A percentile compares a stretch with the other conserved stretches of the same genome.
phyloP scores from a whole-genome alignment of 2,797 vertebrate species.

The Acanthornis magna region DNA sequence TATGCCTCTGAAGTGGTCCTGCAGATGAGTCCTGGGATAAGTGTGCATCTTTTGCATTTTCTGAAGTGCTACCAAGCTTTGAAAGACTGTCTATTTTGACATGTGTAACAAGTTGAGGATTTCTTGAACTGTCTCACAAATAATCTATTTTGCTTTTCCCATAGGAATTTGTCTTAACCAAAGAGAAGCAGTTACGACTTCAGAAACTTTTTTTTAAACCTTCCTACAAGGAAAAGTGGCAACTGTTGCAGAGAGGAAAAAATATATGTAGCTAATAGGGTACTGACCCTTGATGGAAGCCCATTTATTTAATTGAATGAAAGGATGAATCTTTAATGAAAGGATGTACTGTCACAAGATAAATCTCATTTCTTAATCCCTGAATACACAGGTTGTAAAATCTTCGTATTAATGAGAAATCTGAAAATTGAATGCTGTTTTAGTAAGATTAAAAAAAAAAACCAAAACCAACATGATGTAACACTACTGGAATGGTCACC shows the following conservation, averaged over 20 bases:
- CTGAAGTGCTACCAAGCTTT: not conserved
- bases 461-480: not conserved
- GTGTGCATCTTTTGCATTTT: not conserved
- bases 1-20: not conserved
- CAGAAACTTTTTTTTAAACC: not conserved
- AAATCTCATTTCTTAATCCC: not conserved
- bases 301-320: not conserved
- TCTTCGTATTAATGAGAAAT: not conserved
- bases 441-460: not conserved
- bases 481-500: not conserved
- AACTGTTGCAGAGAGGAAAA: not conserved
- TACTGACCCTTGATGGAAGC: not conserved
- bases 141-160: not conserved
- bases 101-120: not conserved
- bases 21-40: not conserved
- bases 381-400: not conserved
- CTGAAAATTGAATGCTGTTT: not conserved
- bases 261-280: not conserved
- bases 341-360: not conserved
- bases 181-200: not conserved
- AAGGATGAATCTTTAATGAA: not conserved
- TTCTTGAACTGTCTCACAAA: not conserved
- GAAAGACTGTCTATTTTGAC: not conserved
- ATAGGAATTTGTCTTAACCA: not conserved
- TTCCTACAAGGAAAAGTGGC: not conserved